Evolutionary conservation across 2,797 vertebrate species (phyloP).

Genomic region (Falco berigora): DNA sequence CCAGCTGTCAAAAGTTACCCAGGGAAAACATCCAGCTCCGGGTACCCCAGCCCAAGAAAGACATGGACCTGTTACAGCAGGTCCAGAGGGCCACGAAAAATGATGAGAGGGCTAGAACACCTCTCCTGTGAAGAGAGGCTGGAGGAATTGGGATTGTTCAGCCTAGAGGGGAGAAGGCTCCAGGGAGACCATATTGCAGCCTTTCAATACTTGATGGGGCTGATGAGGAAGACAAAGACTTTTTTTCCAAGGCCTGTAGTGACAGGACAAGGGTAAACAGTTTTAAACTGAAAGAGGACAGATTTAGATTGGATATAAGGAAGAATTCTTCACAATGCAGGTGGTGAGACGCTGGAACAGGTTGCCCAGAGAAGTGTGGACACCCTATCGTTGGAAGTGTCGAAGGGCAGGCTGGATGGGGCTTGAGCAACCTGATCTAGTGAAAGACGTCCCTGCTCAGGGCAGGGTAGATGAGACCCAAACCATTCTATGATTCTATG

Average conservation of each 20-base stretch:
- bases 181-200: neutral
- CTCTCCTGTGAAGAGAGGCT: neutral
- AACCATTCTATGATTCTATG: neutral
- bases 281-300: neutral
- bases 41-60: neutral
- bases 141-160: neutral
- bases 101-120: neutral
- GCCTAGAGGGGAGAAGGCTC: neutral
- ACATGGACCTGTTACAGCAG: rapidly evolving
- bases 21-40: neutral
- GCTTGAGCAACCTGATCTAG: neutral
- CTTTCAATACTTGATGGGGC: neutral
- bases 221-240: neutral
- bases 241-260: neutral
- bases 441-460: neutral
- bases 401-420: neutral
- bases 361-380: neutral
- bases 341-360: neutral
- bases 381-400: neutral
- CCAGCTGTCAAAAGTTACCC: neutral
- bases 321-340: neutral
- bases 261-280: neutral
- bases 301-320: neutral
- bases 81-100: neutral
- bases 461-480: neutral